phyloP scores from a whole-genome alignment of 2,888 invertebrate species.

The Carabus problematicus region DNA sequence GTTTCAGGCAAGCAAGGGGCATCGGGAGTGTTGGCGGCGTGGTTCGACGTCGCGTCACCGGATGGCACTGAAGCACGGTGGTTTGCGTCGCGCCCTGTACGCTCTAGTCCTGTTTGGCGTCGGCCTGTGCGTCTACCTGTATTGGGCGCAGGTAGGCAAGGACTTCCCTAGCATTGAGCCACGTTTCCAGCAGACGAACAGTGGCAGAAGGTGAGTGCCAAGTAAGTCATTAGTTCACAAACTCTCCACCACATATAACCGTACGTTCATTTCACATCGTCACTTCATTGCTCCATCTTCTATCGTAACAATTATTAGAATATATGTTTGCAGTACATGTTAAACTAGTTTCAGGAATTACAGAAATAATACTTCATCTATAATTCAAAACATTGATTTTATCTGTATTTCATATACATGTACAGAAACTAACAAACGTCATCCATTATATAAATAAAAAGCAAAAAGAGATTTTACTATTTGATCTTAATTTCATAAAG shows the following conservation, averaged over 20 bases:
- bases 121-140: constrained; percentile 62
- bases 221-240: background rate
- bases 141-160: constrained; percentile 55
- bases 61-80: constrained; percentile 53
- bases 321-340: too few species aligned
- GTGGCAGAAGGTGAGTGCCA: constrained; percentile 23
- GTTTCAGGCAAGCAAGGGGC: constrained; percentile 12
- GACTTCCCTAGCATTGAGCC: constrained; percentile 1
- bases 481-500: constrained; percentile 5
- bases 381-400: too few species aligned
- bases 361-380: too few species aligned
- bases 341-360: too few species aligned
- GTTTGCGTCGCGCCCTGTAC: constrained; percentile 64
- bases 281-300: too few species aligned
- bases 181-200: background rate
- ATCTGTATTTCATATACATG: too few species aligned
- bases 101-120: constrained; percentile 63
- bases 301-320: too few species aligned
- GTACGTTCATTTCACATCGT: too few species aligned
- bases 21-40: background rate
- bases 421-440: too few species aligned
- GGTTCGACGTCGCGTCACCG: constrained; percentile 6
- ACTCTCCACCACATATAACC: too few species aligned
- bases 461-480: too few species aligned
- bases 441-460: too few species aligned